phyloP scores from a whole-genome alignment of 2,797 vertebrate species.

The Scleropages formosus region DNA sequence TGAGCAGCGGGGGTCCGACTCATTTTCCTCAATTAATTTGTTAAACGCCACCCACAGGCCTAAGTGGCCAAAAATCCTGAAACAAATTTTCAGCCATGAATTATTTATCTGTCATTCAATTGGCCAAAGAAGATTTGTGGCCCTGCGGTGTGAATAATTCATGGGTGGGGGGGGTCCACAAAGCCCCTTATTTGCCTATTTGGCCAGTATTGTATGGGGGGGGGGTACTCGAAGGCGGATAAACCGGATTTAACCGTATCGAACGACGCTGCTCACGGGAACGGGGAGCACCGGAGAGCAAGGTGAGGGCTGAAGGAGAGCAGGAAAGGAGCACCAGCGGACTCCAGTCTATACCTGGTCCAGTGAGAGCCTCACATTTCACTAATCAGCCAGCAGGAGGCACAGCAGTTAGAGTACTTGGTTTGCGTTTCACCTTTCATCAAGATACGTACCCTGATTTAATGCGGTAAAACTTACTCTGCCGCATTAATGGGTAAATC shows the following conservation, averaged over 20 bases:
- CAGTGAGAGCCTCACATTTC: too few relatives aligned
- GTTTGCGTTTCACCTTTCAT: too few relatives aligned
- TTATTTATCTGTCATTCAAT: slow-evolving; percentile 35
- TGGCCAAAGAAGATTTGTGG: slow-evolving; percentile 34
- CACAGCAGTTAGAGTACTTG: too few relatives aligned
- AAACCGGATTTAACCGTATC: slow-evolving; percentile 32
- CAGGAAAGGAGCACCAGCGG: too few relatives aligned
- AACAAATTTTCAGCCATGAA: slow-evolving; percentile 38
- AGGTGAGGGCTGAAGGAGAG: too few relatives aligned
- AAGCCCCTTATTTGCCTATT: slow-evolving; percentile 28
- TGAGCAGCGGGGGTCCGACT: neutral
- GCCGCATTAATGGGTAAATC: too few relatives aligned
- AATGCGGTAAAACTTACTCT: too few relatives aligned
- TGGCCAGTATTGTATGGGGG: slow-evolving; percentile 32
- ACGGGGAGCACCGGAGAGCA: too few relatives aligned
- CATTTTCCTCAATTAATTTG: slow-evolving; percentile 22
- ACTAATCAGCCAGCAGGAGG: too few relatives aligned
- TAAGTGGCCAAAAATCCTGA: slow-evolving; percentile 21
- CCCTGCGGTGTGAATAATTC: slow-evolving; percentile 36
- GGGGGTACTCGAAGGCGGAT: slow-evolving; percentile 18
- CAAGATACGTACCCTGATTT: too few relatives aligned
- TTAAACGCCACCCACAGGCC: slow-evolving; percentile 16
- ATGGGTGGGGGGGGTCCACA: slow-evolving; percentile 31
- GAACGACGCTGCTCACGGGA: neutral
- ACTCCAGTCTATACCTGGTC: neutral